Evolutionary conservation across 2,888 invertebrate genomes (phyloP).

Genomic region (Leptopilina drosophilae): DNA sequence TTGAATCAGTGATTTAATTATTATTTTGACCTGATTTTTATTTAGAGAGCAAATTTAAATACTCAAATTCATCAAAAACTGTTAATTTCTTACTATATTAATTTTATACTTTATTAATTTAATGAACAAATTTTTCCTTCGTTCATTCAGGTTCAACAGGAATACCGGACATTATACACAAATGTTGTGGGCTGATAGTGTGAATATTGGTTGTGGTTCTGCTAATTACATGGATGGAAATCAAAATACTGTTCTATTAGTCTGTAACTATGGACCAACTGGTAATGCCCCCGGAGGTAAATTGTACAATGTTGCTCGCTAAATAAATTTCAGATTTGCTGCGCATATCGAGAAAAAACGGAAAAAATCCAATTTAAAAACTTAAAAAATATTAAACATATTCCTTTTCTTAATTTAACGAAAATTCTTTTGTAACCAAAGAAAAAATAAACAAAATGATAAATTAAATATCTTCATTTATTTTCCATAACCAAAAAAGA

Average conservation of each 20-base stretch:
- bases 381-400: too few species aligned
- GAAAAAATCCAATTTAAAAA: too few species aligned
- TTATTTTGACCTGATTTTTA: too few species aligned
- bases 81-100: too few species aligned
- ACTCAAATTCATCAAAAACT: too few species aligned
- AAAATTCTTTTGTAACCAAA: too few species aligned
- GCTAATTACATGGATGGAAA: neutral
- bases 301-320: neutral
- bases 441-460: too few species aligned
- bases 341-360: neutral
- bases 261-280: constrained; percentile 1
- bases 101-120: neutral
- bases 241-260: neutral
- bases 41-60: too few species aligned
- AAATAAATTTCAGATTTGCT: neutral
- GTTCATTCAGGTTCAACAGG: neutral
- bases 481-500: too few species aligned
- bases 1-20: too few species aligned
- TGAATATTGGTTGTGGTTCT: neutral
- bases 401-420: too few species aligned
- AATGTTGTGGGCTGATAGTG: neutral
- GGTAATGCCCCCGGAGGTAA: neutral
- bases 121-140: neutral
- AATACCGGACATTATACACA: neutral
- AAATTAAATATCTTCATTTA: too few species aligned